A percentile compares a stretch with the other conserved stretches of the same genome.
These are phyloP conservation scores for Dendroctonus ponderosae DNA, from an alignment of 1,140 invertebrate genomes.

Conservation along the genomic window DNA sequence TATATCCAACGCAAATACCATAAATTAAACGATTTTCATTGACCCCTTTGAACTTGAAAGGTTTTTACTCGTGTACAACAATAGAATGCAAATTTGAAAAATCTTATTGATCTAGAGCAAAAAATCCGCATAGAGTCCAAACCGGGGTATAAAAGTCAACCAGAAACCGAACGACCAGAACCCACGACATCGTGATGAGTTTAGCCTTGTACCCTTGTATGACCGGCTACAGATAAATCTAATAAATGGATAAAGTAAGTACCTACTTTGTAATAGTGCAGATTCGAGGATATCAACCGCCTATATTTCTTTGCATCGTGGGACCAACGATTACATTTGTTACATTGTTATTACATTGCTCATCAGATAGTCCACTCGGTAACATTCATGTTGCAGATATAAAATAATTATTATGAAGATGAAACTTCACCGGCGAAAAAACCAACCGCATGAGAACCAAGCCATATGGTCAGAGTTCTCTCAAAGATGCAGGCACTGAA, in stretches of 20 bases:
- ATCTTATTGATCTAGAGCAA: background rate
- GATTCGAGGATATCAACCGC: conserved; percentile 24
- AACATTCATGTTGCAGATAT: too few species aligned
- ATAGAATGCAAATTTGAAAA: too few species aligned
- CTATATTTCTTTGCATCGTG: conserved; percentile 30
- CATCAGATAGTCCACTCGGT: conserved; percentile 3
- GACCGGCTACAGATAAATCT: conserved; percentile 30
- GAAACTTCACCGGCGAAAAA: too few species aligned
- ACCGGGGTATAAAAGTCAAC: conserved; percentile 6
- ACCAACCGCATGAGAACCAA: too few species aligned
- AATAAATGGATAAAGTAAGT: conserved; percentile 36
- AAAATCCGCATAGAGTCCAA: background rate
- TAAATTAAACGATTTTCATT: too few species aligned
- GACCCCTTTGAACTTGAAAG: too few species aligned
- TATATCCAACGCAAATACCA: too few species aligned
- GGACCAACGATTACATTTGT: conserved; percentile 26
- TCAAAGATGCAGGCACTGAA: too few species aligned
- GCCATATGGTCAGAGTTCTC: too few species aligned
- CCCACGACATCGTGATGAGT: conserved; percentile 34
- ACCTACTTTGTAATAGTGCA: conserved; percentile 36
- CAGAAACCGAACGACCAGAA: conserved; percentile 11
- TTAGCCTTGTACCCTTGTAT: conserved; percentile 32
- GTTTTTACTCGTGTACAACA: too few species aligned
- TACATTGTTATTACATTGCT: conserved; percentile 2
- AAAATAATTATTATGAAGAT: too few species aligned